A percentile compares a stretch with the other conserved stretches of the same genome.
Evolutionary conservation across 2,888 invertebrate species (phyloP).

Genomic region (Saturnia pavonia): DNA sequence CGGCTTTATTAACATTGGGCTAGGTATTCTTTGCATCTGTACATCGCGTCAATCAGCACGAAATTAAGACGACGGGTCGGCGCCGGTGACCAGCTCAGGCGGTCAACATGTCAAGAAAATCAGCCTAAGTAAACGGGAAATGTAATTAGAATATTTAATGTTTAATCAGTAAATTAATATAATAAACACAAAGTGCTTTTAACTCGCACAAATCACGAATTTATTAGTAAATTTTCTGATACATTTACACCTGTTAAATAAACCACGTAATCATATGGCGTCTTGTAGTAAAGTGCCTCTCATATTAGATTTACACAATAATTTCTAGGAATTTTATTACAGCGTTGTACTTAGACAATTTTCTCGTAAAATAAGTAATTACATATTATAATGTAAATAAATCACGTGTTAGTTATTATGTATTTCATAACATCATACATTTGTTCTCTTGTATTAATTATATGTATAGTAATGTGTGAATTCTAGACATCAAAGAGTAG

Average conservation of each 20-base stretch:
- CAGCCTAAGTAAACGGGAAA: neutral
- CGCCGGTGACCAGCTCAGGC: too few species aligned
- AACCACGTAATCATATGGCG: conserved; percentile 36
- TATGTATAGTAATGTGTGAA: neutral
- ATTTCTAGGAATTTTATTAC: neutral
- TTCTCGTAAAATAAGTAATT: neutral
- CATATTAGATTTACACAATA: conserved; percentile 2
- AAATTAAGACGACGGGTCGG: too few species aligned
- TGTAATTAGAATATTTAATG: neutral
- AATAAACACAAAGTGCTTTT: conserved; percentile 22
- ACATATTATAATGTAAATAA: neutral
- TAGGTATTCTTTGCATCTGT: too few species aligned
- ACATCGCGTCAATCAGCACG: too few species aligned
- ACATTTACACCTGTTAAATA: conserved; percentile 62
- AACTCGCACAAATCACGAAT: conserved; percentile 63
- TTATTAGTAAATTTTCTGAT: conserved; percentile 66
- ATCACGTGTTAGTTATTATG: too few species aligned
- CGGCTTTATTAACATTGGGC: too few species aligned
- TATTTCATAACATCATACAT: too few species aligned
- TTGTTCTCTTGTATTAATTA: too few species aligned
- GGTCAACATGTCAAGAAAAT: too few species aligned
- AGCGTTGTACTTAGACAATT: neutral
- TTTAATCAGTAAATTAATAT: conserved; percentile 6
- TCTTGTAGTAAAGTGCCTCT: conserved; percentile 49
- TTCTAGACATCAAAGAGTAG: neutral